A percentile compares a stretch with the other conserved stretches of the same genome.
These are phyloP conservation scores for Solenodon paradoxus DNA, from an alignment of 2,113 vertebrate species.

Conservation along the genomic window DNA sequence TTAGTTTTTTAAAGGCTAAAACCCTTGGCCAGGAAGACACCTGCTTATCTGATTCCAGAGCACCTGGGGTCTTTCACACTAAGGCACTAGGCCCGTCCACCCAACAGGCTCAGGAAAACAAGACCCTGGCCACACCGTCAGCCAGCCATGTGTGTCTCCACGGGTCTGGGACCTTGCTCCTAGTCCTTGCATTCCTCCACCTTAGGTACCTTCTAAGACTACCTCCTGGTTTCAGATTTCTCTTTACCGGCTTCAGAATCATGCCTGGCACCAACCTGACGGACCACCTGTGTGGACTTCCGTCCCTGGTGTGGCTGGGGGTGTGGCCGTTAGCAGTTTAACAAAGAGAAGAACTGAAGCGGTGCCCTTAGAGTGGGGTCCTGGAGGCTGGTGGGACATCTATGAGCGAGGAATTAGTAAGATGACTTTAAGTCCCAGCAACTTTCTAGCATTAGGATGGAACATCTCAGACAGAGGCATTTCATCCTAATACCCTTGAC, in stretches of 20 bases:
- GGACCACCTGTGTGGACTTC: background rate
- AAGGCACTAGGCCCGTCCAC: rapidly evolving
- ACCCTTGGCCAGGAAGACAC: background rate
- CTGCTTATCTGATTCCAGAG: background rate
- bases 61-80: rapidly evolving
- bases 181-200: background rate
- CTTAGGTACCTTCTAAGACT: background rate
- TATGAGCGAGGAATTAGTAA: background rate
- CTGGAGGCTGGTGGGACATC: too few relatives aligned
- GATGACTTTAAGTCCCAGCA: background rate
- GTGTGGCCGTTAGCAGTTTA: too few relatives aligned
- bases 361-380: background rate
- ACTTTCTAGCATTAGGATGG: background rate
- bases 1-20: background rate
- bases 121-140: background rate
- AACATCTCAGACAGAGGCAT: background rate
- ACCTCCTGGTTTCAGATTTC: background rate
- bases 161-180: background rate
- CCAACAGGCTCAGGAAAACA: background rate
- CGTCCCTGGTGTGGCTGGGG: background rate
- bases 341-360: background rate
- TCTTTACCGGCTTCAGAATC: background rate
- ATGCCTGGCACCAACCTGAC: background rate
- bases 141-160: too few relatives aligned
- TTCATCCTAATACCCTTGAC: background rate